Percentiles rank a stretch among this genome's conserved stretches.
Evolutionary conservation across 2,888 invertebrate species (phyloP).

Genomic region (Andrena flavipes): DNA sequence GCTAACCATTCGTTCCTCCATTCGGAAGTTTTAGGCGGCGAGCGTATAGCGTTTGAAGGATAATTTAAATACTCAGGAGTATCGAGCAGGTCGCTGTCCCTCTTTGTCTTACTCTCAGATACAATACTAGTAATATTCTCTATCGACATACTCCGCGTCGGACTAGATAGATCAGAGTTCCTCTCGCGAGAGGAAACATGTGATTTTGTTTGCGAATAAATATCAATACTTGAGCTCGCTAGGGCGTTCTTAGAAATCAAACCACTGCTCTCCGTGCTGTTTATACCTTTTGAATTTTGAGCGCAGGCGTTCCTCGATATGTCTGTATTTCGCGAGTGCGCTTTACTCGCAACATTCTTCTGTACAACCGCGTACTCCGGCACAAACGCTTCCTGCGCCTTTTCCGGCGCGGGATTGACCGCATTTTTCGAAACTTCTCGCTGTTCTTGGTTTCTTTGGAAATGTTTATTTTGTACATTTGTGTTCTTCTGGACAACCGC

Average conservation of each 20-base stretch:
- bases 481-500: slow-evolving; percentile 78
- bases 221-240: slow-evolving; percentile 62
- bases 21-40: slow-evolving; percentile 81
- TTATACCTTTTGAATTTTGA: slow-evolving; percentile 47
- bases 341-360: slow-evolving; percentile 72
- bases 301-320: slow-evolving; percentile 43
- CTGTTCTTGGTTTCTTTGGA: slow-evolving; percentile 62
- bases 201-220: slow-evolving; percentile 68
- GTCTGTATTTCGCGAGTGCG: slow-evolving; percentile 52
- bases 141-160: slow-evolving; percentile 73
- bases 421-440: slow-evolving; percentile 48
- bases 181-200: slow-evolving; percentile 65
- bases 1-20: slow-evolving; percentile 83
- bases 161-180: slow-evolving; percentile 73
- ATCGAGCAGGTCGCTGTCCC: slow-evolving; percentile 73
- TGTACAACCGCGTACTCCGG: slow-evolving; percentile 83
- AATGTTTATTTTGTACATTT: slow-evolving; percentile 66
- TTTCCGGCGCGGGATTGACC: slow-evolving; percentile 42
- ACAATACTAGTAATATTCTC: slow-evolving; percentile 69
- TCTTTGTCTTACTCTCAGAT: slow-evolving; percentile 58
- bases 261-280: slow-evolving; percentile 40
- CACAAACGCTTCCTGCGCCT: slow-evolving; percentile 52
- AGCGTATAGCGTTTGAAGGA: slow-evolving; percentile 74
- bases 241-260: slow-evolving; percentile 55
- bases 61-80: slow-evolving; percentile 73